Evolutionary conservation across 2,797 vertebrate species (phyloP).

Genomic region (Pygocentrus nattereri): DNA sequence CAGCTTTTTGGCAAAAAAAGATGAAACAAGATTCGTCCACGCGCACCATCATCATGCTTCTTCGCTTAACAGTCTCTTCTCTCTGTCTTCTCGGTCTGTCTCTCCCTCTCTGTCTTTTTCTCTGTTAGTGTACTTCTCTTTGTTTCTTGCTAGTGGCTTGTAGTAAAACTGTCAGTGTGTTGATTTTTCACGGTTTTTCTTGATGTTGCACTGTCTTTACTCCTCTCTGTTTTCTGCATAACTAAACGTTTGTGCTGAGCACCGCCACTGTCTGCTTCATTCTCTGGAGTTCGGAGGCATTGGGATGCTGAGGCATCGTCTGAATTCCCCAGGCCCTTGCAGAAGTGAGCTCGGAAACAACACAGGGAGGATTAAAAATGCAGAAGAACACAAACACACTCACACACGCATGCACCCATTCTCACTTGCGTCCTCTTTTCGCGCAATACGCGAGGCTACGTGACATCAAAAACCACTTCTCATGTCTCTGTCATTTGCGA

Average conservation of each 20-base stretch:
- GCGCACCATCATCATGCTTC: conserved; percentile 49
- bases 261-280: background rate
- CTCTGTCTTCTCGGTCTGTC: conserved; percentile 35
- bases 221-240: conserved; percentile 1
- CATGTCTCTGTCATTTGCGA: conserved; percentile 18
- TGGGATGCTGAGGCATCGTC: conserved; percentile 4
- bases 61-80: background rate
- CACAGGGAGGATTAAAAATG: conserved; percentile 27
- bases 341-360: conserved; percentile 7
- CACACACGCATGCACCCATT: background rate
- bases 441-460: background rate
- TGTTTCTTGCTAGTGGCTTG: background rate
- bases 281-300: background rate
- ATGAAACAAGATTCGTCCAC: conserved; percentile 71
- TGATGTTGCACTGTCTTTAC: background rate
- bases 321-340: background rate
- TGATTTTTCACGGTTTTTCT: conserved; percentile 22
- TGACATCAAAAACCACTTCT: conserved; percentile 34
- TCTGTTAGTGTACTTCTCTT: background rate
- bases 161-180: conserved; percentile 17
- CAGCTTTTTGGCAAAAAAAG: conserved; percentile 58
- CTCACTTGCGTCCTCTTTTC: conserved; percentile 1
- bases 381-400: conserved; percentile 17
- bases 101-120: conserved; percentile 6
- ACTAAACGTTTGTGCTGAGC: background rate